Evolutionary conservation across 2,113 vertebrate genomes (phyloP).

Genomic region (Passerina amoena): DNA sequence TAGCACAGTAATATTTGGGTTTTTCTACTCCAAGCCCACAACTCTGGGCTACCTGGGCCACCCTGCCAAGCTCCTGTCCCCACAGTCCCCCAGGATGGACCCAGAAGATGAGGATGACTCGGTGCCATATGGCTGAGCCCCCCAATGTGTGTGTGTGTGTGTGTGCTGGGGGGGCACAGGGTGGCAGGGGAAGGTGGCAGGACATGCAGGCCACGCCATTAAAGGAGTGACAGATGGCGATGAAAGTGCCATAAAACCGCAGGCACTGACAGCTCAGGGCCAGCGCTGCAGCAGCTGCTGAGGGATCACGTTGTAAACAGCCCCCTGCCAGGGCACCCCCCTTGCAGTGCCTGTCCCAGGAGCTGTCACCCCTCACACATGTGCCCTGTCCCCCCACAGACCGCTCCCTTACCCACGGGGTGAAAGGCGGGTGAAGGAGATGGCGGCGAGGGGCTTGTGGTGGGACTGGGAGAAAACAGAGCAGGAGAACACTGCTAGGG

Average conservation of each 20-base stretch:
- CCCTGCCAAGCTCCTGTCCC: background rate
- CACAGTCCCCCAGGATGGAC: background rate
- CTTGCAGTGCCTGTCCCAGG: background rate
- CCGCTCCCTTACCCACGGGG: accelerated
- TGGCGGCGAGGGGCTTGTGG: accelerated
- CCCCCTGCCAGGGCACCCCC: background rate
- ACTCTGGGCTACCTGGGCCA: background rate
- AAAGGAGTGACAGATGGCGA: conserved; percentile 62
- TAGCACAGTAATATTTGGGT: background rate
- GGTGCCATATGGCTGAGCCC: background rate
- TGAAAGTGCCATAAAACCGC: conserved; percentile 48
- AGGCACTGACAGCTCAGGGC: conserved; percentile 11
- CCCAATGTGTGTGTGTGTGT: background rate
- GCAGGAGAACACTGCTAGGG: background rate
- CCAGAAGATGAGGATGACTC: background rate
- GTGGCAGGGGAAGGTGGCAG: conserved; percentile 31
- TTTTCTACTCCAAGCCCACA: background rate
- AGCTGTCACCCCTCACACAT: background rate
- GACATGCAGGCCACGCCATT: background rate
- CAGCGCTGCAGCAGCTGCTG: conserved; percentile 43
- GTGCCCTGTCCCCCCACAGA: background rate
- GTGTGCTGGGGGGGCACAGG: background rate
- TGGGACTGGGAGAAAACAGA: background rate
- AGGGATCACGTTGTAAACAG: conserved; percentile 17
- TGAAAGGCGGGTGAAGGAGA: background rate